Evolutionary conservation across 2,113 vertebrate species (phyloP).

Genomic region (Poecile atricapillus): DNA sequence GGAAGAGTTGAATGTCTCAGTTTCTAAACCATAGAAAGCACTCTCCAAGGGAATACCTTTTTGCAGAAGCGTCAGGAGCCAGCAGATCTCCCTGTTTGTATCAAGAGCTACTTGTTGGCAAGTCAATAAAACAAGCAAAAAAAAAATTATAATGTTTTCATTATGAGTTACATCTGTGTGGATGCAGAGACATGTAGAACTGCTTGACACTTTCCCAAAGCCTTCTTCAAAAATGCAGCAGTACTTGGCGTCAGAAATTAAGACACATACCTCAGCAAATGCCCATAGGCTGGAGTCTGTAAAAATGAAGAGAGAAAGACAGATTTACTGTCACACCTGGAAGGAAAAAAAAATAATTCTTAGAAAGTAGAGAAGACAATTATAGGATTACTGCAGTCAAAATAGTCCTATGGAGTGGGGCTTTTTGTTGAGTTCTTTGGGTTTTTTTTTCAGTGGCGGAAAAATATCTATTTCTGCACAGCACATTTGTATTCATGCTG

Average conservation of each 20-base stretch:
- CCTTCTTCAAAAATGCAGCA: background rate
- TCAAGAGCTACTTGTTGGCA: background rate
- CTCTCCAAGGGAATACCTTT: background rate
- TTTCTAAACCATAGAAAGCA: background rate
- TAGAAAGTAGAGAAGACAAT: background rate
- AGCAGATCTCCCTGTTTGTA: rapidly evolving
- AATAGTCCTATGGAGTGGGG: background rate
- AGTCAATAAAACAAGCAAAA: background rate
- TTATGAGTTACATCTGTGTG: rapidly evolving
- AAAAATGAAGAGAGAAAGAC: background rate
- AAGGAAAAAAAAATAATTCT: background rate
- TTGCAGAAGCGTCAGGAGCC: background rate
- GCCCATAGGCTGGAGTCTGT: background rate
- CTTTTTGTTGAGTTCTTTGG: background rate
- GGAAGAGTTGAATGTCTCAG: background rate
- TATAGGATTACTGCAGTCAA: background rate
- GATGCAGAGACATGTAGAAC: background rate
- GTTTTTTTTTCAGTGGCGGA: background rate
- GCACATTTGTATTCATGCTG: background rate
- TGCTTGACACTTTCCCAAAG: background rate
- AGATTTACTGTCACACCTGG: background rate
- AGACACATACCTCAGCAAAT: background rate
- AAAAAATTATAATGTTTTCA: rapidly evolving
- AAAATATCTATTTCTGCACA: background rate
- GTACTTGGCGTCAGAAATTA: background rate